Evolutionary conservation across 2,888 invertebrate genomes (phyloP), one percentile per base, ranked within the genome.

Genomic region (Lasioglossum vierecki): DNA sequence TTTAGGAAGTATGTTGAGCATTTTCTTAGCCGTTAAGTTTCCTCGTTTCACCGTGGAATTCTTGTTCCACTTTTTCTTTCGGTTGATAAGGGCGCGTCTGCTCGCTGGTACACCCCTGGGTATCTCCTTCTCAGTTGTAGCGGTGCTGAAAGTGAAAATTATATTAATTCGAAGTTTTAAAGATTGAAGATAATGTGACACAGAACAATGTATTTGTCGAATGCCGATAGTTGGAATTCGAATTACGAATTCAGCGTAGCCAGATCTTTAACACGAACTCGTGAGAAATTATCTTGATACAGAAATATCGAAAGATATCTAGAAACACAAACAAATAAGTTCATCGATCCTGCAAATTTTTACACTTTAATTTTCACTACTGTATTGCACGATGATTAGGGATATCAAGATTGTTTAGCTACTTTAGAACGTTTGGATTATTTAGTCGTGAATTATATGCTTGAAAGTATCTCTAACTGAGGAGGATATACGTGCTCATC

Each of bases 1-100:
- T 87, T 85, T 88, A 88, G 84, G 76, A 83, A 86, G 86, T 87
- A 86, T 84, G 83, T 85, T 87, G 81, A 88, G 85, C 26, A 70
- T 41, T 70, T 71, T 68, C 68, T 85, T 89, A 91, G 90, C 74
- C 39, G 83, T 91, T 91, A 91, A 91, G 89, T 88, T 91, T 89
- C 71, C 70, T 63, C 83, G 76, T 83, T 74, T 79, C 22, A 13
- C 79, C 57, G 75, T 57, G 71, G 44, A 41, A 72, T 41, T 76
- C 41, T 53, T 53, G 9, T 73, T 60, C 49, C 70, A 44, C 30
- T 3, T 46, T 75, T 53, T 81, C 53, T 41, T 41, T 22, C 22
- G 63, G 53, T 39, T 41, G 44, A 30, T 30, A 30, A 18, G 30
- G 6, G 15, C 8, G 4, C 26, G 13, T 30, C 30, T 63, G 0